Percentiles rank a stretch among this genome's conserved stretches.
These are phyloP conservation scores for Gobio gobio DNA, from an alignment of 2,113 vertebrate species.

Conservation along the genomic window DNA sequence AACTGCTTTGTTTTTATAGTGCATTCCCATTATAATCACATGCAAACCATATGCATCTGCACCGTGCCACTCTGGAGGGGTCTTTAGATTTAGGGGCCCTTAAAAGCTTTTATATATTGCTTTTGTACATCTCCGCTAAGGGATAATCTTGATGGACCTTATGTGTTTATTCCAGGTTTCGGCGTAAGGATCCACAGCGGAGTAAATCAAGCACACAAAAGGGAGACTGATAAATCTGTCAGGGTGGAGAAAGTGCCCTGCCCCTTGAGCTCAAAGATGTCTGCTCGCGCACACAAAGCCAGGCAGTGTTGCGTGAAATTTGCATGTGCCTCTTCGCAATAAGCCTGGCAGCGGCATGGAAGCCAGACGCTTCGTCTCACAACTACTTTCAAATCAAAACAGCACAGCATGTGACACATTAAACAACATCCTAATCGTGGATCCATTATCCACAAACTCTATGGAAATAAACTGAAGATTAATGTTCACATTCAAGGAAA, in stretches of 20 bases:
- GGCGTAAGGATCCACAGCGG: constrained; percentile 60
- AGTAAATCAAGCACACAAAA: constrained; percentile 65
- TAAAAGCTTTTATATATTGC: constrained; percentile 58
- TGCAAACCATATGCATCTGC: constrained; percentile 60
- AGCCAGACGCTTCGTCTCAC: constrained; percentile 33
- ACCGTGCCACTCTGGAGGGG: constrained; percentile 56
- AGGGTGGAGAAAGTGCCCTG: constrained; percentile 61
- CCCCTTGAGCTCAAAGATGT: constrained; percentile 39
- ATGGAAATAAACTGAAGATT: not conserved
- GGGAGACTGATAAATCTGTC: constrained; percentile 74
- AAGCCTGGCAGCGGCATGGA: constrained; percentile 27
- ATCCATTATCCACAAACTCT: not conserved
- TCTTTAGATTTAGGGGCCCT: constrained; percentile 50
- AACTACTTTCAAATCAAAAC: constrained; percentile 32
- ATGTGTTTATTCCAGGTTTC: constrained; percentile 65
- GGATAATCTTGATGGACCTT: constrained; percentile 71
- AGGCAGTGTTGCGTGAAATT: constrained; percentile 54
- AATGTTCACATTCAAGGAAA: not conserved
- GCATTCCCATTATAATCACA: constrained; percentile 33
- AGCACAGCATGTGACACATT: constrained; percentile 14
- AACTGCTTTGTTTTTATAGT: constrained; percentile 42
- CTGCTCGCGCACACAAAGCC: constrained; percentile 49
- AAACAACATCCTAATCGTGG: not conserved
- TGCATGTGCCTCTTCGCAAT: constrained; percentile 46
- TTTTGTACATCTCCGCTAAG: constrained; percentile 69